phyloP scores from a whole-genome alignment of 2,113 vertebrate genomes.

The Clarias batrachus region DNA sequence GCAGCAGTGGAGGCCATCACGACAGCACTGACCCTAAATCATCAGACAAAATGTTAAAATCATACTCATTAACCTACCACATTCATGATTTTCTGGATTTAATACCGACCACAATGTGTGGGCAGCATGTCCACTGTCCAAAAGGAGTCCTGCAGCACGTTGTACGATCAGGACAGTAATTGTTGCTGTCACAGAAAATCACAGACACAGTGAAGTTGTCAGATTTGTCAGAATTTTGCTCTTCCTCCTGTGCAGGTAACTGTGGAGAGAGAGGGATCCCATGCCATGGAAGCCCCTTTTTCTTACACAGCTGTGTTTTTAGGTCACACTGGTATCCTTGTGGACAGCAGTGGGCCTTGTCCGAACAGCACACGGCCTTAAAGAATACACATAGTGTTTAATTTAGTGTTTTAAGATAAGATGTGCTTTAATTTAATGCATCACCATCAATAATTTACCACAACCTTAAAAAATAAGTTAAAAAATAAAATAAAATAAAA shows the following conservation, averaged over 20 bases:
- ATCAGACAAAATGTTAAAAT: neutral
- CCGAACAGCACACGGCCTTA: slow-evolving; percentile 71
- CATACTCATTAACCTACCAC: neutral
- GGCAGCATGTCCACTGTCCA: slow-evolving; percentile 64
- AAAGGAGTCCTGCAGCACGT: slow-evolving; percentile 64
- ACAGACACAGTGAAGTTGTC: slow-evolving; percentile 1
- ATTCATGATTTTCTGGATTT: neutral
- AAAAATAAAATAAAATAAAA: neutral
- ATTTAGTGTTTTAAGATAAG: neutral
- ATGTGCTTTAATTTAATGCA: neutral
- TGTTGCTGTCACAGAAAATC: slow-evolving; percentile 58
- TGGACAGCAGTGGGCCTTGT: slow-evolving; percentile 71
- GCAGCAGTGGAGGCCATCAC: slow-evolving; percentile 65
- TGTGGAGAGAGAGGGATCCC: slow-evolving; percentile 54
- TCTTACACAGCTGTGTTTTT: slow-evolving; percentile 54
- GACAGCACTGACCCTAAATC: slow-evolving; percentile 65
- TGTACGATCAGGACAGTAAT: slow-evolving; percentile 44
- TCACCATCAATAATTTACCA: neutral
- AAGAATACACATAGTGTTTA: neutral
- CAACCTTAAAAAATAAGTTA: neutral
- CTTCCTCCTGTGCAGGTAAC: slow-evolving; percentile 35
- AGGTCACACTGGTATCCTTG: slow-evolving; percentile 57
- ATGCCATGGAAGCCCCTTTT: slow-evolving; percentile 45
- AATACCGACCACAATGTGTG: slow-evolving; percentile 54
- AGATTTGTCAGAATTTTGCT: neutral